Conservation (phyloP, 2,888 invertebrate genomes). For the Chesias legatella region DNA sequence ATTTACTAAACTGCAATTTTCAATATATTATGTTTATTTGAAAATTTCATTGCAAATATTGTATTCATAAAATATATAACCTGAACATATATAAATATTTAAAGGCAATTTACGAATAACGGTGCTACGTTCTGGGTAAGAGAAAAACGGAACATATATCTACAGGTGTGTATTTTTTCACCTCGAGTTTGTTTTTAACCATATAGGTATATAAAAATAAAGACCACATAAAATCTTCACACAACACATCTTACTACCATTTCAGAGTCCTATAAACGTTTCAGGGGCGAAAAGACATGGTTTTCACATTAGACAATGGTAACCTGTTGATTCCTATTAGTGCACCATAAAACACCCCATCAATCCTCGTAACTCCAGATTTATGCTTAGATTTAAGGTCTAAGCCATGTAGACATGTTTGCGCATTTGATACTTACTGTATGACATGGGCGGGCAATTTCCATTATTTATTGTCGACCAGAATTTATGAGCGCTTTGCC, state of each 20-base stretch:
- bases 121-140: too few species aligned
- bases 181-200: too few species aligned
- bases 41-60: too few species aligned
- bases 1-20: too few species aligned
- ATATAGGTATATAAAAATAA: too few species aligned
- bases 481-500: constrained; percentile 60
- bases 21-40: too few species aligned
- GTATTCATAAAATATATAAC: too few species aligned
- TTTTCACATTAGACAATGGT: constrained; percentile 5
- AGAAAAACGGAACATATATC: too few species aligned
- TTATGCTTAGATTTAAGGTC: constrained; percentile 26
- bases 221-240: too few species aligned
- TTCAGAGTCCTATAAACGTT: background rate
- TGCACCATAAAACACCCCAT: constrained; percentile 21
- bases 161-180: too few species aligned
- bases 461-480: constrained; percentile 63
- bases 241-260: background rate
- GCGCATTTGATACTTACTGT: constrained; percentile 60
- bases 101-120: too few species aligned
- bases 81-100: too few species aligned
- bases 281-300: background rate
- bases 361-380: constrained; percentile 27
- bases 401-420: constrained; percentile 40
- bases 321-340: constrained; percentile 25
- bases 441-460: constrained; percentile 69